Conservation (phyloP, 1,140 invertebrate genomes). For the Palaemon carinicauda region DNA sequence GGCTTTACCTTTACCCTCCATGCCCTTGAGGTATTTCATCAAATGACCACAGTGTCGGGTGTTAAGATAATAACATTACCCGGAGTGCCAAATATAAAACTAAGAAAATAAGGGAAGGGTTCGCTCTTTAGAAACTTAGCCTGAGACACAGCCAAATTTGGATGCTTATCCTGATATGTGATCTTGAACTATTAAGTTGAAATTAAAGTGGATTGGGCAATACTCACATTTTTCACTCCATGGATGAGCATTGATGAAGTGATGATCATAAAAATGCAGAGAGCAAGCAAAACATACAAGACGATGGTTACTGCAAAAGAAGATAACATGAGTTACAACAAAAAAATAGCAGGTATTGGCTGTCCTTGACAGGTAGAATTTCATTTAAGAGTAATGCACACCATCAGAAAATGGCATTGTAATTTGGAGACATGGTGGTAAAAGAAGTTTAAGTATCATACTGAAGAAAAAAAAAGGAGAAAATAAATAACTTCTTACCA, state of each 20-base stretch:
- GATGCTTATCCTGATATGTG: not conserved
- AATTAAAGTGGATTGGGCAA: not conserved
- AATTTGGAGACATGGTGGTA: not conserved
- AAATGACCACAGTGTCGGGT: no score
- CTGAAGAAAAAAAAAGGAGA: not conserved
- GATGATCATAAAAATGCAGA: conserved; percentile 17
- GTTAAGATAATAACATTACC: no score
- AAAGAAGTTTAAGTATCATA: not conserved
- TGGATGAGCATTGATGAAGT: conserved; percentile 55
- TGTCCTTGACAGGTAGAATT: not conserved
- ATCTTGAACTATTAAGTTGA: no score
- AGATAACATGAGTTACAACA: not conserved
- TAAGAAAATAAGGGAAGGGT: no score
- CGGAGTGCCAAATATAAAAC: no score
- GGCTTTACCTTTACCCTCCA: no score
- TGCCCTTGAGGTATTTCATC: no score
- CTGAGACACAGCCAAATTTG: not conserved
- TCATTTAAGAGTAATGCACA: not conserved
- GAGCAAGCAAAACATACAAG: conserved; percentile 24
- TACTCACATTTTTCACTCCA: conserved; percentile 44
- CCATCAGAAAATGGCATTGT: no score
- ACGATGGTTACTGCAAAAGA: conserved; percentile 31
- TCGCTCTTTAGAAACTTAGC: not conserved
- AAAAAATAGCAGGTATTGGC: not conserved
- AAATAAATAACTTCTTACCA: no score